Base-by-base conservation (phyloP, 2,888 invertebrate genomes). In the Xestobium rufovillosum region DNA sequence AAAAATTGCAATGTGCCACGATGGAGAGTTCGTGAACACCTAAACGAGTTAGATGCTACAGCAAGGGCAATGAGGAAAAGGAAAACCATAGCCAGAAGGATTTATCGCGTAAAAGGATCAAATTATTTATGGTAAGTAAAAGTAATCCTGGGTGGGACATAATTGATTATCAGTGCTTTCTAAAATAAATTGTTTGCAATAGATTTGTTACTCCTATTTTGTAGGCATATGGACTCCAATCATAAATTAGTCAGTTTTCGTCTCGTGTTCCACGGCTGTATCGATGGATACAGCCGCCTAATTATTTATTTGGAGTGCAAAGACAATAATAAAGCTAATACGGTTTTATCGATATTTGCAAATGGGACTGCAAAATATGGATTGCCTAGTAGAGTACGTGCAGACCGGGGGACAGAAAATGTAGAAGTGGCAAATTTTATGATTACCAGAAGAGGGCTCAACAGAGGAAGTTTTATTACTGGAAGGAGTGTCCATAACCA, bases 181-280 rank as follows among this genome's bases (percentile, higher is more conserved):
- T n/a, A n/a, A n/a, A n/a, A 9, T 31, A 14, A 19, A 31, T 8
- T 10, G 31, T 3, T 15, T 8, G 12, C 12, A 30, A 26, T 16
- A 36, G 23, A 14, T 31, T 12, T 14, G 23, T 8, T 14, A 31
- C 14, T 30, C n/a, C n/a, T n/a, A n/a, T n/a, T 23, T 43, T 43
- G 13, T 26, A 43, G 44, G 44, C 44, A 44, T 34, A 42, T 44
- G 8, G 42, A 44, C 17, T 39, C 39, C 9, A 39, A 43, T 33
- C 42, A 44, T 15, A 44, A 44, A 28, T 25, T 44, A 11, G 30
- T 43, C 9, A 13, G 3, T 14, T 44, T 27, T 34, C 23, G 37
- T 31, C 30, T 42, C 27, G 39, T 42, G 13, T 41, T 23, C 15
- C 42, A 40, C 26, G 42, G 42, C 9, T 43, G 42, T 28, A 25